phyloP scores from a whole-genome alignment of 2,888 invertebrate species.

The Petrophora chlorosata region DNA sequence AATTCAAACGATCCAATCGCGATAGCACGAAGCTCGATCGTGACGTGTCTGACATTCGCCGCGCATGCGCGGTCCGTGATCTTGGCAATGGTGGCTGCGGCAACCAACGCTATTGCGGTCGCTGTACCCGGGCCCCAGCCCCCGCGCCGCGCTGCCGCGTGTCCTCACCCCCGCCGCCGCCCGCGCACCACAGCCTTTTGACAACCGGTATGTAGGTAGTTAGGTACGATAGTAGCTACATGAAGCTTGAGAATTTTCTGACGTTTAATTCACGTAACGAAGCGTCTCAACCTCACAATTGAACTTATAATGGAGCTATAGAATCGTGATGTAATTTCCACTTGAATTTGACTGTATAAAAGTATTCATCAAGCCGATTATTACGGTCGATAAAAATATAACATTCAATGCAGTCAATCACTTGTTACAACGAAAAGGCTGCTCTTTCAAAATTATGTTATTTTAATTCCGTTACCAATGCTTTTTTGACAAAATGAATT shows the following conservation, averaged over 20 bases:
- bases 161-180: slow-evolving; percentile 38
- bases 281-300: slow-evolving; percentile 61
- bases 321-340: slow-evolving; percentile 48
- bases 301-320: slow-evolving; percentile 60
- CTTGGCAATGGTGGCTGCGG: slow-evolving; percentile 83
- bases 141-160: slow-evolving; percentile 33
- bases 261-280: slow-evolving; percentile 77
- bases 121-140: slow-evolving; percentile 67
- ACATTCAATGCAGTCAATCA: slow-evolving; percentile 10
- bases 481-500: too few relatives aligned
- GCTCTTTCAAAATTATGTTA: not conserved
- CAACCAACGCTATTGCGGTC: slow-evolving; percentile 75
- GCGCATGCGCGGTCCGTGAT: slow-evolving; percentile 83
- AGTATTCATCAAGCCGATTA: slow-evolving; percentile 23
- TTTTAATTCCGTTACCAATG: too few relatives aligned
- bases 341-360: slow-evolving; percentile 26
- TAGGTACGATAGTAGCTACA: slow-evolving; percentile 58
- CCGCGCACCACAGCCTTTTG: slow-evolving; percentile 63
- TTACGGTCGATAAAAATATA: slow-evolving; percentile 25
- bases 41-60: slow-evolving; percentile 83
- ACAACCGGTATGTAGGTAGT: slow-evolving; percentile 76
- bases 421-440: not conserved
- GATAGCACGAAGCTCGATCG: slow-evolving; percentile 76
- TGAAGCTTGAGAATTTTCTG: slow-evolving; percentile 76
- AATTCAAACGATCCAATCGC: slow-evolving; percentile 73